Base-by-base conservation (phyloP, 2,797 vertebrate species). In the Ibycter americanus region DNA sequence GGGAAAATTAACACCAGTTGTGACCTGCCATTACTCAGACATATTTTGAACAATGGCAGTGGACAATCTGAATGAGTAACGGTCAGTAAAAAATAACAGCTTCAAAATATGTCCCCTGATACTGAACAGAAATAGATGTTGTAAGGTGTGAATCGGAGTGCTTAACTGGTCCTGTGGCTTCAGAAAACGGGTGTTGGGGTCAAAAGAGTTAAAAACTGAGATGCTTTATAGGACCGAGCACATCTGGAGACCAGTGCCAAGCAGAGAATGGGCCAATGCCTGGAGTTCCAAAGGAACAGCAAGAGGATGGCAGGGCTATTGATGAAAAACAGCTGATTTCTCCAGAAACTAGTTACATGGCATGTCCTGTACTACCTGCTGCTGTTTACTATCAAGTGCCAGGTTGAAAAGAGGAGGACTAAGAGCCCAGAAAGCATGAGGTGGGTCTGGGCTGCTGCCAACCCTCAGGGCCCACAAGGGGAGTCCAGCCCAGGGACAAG, bases 351-450 rank as follows among this genome's bases (percentile, higher is more conserved):
- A 72, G 72, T 82, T 34, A 34, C n/a, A 61, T 29, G 6, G 4
- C 11, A 31, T 52, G 23, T 27, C 15, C n/a, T 85, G 40, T 70
- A 36, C 58, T 76, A 54, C 58, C 78, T 66, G 65, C 66, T 94
- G 22, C 9, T 94, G 63, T 83, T 95, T 90, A 78, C 23, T 78
- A 96, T 87, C 54, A 74, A 96, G 76, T 42, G 31, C 47, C 68
- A 78, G 83, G 61, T 31, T 32, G 77, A 87, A 89, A 86, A 93
- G 67, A 87, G 62, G 51, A 68, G 12, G 20, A 90, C 11, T 56
- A 65, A 93, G 59, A 84, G 13, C 42, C 44, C 55, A 63, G 66
- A 90, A 95, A 47, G 40, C 1, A 3, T 54, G 52, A 92, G 27
- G 29, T 21, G 13, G 47, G 9, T 81, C 47, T 66, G 66, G 49